These are phyloP conservation scores for Orthonevra nobilis DNA, from an alignment of 2,888 invertebrate genomes.

Conservation along the genomic window DNA sequence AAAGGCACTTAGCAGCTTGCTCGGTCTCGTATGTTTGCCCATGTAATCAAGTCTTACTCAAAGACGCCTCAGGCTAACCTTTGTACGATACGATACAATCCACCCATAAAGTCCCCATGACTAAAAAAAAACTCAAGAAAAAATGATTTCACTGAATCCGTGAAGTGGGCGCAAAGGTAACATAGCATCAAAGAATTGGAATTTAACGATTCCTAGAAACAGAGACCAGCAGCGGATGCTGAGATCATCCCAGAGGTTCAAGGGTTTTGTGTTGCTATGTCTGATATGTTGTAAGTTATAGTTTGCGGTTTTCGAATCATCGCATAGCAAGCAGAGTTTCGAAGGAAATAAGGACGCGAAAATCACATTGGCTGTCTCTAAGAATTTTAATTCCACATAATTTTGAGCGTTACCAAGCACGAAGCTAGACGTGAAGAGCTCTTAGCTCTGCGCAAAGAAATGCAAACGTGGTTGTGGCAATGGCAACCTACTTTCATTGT, in stretches of 20 bases:
- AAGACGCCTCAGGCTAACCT: not conserved
- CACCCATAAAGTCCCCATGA: too few relatives aligned
- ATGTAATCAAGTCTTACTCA: constrained; percentile 8
- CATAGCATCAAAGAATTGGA: not conserved
- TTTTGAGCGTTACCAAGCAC: constrained; percentile 21
- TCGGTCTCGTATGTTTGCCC: not conserved
- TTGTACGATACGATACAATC: too few relatives aligned
- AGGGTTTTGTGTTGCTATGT: too few relatives aligned
- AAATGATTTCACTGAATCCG: too few relatives aligned
- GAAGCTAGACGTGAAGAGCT: constrained; percentile 31
- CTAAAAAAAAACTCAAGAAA: too few relatives aligned
- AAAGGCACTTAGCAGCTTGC: too few relatives aligned
- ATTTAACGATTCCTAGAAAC: constrained; percentile 43
- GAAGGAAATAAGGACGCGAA: constrained; percentile 51
- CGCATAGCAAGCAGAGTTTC: too few relatives aligned
- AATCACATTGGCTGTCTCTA: constrained; percentile 23
- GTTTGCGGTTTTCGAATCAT: too few relatives aligned
- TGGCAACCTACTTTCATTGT: constrained; percentile 62
- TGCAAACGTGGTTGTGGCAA: constrained; percentile 16
- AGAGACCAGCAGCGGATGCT: constrained; percentile 31
- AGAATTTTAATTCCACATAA: constrained; percentile 31
- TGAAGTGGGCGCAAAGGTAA: not conserved
- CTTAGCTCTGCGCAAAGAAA: constrained; percentile 10
- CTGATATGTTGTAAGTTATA: too few relatives aligned
- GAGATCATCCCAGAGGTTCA: constrained; percentile 36